phyloP scores from a whole-genome alignment of 2,797 vertebrate genomes.

The Propithecus deckenii region DNA sequence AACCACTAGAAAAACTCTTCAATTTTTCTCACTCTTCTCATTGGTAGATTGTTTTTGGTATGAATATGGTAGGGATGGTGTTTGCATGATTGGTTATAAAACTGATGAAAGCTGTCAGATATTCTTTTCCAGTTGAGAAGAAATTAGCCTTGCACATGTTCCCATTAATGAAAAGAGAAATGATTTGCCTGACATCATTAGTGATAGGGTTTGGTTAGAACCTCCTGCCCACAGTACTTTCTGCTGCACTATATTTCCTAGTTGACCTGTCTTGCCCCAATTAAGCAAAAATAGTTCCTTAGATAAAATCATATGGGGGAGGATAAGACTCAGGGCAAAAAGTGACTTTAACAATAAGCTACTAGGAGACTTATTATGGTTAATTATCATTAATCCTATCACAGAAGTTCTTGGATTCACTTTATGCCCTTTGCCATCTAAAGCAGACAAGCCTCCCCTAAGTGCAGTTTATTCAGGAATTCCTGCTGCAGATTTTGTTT shows the following conservation, averaged over 20 bases:
- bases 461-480: constrained; percentile 18
- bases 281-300: constrained; percentile 40
- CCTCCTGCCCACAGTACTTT: not conserved
- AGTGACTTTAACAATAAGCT: not conserved
- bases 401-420: not conserved
- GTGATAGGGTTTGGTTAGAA: not conserved
- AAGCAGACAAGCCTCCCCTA: not conserved
- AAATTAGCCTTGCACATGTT: not conserved
- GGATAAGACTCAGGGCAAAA: not conserved
- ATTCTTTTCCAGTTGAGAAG: not conserved
- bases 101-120: not conserved
- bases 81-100: constrained; percentile 1
- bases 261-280: not conserved
- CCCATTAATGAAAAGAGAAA: constrained; percentile 5
- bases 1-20: not conserved
- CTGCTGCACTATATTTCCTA: constrained; percentile 1
- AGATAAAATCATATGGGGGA: constrained; percentile 12
- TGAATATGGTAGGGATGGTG: not conserved
- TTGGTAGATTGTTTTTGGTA: not conserved
- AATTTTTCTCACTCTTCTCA: not conserved
- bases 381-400: constrained; percentile 13
- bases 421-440: constrained; percentile 3
- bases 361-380: not conserved
- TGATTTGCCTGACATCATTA: constrained; percentile 27
- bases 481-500: not conserved